Conservation (phyloP, 2,113 vertebrate genomes). For the Leptodactylus fuscus region DNA sequence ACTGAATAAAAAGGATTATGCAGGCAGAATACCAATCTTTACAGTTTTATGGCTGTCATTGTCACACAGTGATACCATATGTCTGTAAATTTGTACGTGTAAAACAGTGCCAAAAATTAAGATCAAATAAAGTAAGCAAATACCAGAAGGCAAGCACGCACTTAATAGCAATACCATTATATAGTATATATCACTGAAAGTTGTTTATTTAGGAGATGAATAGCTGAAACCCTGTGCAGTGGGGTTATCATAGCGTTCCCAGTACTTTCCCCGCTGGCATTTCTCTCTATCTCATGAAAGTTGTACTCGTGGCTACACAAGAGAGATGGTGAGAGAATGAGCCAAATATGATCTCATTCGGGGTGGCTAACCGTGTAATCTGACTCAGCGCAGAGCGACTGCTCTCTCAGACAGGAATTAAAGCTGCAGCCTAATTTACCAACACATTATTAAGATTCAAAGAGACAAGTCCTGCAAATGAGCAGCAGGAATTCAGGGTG, state of each 20-base stretch:
- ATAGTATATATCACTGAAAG: background rate
- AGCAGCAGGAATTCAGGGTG: background rate
- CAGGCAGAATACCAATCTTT: background rate
- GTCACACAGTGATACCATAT: background rate
- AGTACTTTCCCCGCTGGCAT: conserved; percentile 9
- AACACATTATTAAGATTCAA: background rate
- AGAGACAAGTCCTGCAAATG: background rate
- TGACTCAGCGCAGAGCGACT: conserved; percentile 26
- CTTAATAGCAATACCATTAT: too few relatives aligned
- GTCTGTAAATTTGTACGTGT: background rate
- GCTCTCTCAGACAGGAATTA: conserved; percentile 30
- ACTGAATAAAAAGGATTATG: background rate
- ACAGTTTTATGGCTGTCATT: background rate
- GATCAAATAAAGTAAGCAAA: background rate
- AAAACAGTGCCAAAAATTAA: background rate
- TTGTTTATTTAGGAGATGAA: background rate
- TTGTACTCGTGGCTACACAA: conserved; percentile 52
- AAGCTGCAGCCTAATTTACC: conserved; percentile 38
- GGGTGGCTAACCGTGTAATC: conserved; percentile 28
- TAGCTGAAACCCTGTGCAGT: background rate
- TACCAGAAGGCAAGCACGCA: too few relatives aligned
- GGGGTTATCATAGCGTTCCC: background rate
- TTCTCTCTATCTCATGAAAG: conserved; percentile 18
- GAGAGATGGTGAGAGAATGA: conserved; percentile 25
- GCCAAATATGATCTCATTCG: conserved; percentile 48